Evolutionary conservation across 2,113 vertebrate species (phyloP).

Genomic region (Oriolus oriolus): DNA sequence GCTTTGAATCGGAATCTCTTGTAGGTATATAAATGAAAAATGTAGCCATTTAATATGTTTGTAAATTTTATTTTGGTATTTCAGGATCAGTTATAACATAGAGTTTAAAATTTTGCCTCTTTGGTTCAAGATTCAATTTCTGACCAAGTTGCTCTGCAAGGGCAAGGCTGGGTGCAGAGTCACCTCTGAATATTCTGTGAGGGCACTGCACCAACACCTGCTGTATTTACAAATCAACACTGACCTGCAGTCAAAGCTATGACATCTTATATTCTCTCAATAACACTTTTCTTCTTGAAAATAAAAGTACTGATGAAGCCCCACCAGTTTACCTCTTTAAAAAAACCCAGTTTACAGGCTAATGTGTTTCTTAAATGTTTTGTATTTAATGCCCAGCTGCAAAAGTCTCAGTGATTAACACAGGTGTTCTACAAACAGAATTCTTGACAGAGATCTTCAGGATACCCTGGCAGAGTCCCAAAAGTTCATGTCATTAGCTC

Average conservation of each 20-base stretch:
- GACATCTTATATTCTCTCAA: background rate
- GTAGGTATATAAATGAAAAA: background rate
- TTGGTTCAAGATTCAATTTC: conserved; percentile 1
- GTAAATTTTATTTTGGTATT: background rate
- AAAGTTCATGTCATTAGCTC: background rate
- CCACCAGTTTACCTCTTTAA: background rate
- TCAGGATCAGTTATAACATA: background rate
- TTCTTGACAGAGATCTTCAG: background rate
- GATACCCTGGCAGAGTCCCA: background rate
- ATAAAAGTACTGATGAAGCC: background rate
- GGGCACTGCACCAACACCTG: background rate
- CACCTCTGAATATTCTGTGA: background rate
- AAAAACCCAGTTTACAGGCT: background rate
- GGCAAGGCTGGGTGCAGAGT: background rate
- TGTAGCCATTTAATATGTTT: background rate
- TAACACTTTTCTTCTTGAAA: background rate
- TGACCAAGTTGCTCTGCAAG: background rate
- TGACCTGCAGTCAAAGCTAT: background rate
- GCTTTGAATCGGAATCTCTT: background rate
- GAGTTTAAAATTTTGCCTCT: background rate
- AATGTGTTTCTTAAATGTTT: background rate
- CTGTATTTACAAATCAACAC: background rate
- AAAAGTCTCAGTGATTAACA: background rate
- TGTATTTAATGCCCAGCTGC: background rate
- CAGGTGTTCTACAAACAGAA: background rate